phyloP scores from a whole-genome alignment of 2,113 vertebrate species.

The Poeciliopsis turrubarensis region DNA sequence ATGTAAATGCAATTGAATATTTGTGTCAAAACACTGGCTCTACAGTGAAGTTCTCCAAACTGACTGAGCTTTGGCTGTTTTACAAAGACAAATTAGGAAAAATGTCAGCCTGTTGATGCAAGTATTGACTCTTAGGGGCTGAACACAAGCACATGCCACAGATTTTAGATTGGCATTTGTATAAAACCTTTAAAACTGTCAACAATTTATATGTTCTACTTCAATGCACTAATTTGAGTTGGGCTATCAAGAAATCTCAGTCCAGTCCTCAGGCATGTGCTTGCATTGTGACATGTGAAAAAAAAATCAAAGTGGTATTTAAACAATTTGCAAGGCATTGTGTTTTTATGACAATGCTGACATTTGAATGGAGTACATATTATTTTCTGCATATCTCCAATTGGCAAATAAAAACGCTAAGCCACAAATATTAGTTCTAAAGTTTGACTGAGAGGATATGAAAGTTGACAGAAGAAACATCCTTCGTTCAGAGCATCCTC shows the following conservation, averaged over 20 bases:
- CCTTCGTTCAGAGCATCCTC: slow-evolving; percentile 53
- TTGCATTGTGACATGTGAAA: neutral
- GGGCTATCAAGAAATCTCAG: neutral
- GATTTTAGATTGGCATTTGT: no score
- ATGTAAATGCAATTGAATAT: neutral
- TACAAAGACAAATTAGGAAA: neutral
- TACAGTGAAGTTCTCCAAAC: neutral
- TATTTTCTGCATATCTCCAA: no score
- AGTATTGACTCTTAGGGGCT: neutral
- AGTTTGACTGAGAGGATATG: slow-evolving; percentile 36
- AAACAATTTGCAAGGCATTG: neutral
- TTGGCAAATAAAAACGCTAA: neutral
- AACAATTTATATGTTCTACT: no score
- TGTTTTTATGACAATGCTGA: neutral
- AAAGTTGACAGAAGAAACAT: slow-evolving; percentile 38
- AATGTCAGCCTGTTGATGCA: neutral
- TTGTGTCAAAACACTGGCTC: neutral
- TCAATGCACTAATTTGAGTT: neutral
- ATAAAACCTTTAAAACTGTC: no score
- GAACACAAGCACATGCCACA: no score
- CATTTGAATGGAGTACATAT: no score
- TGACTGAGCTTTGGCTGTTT: neutral
- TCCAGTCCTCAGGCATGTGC: neutral
- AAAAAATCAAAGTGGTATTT: neutral
- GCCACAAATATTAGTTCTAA: slow-evolving; percentile 48